These are phyloP conservation scores for Drosophila rellima DNA, from an alignment of 2,888 invertebrate species.

Conservation along the genomic window DNA sequence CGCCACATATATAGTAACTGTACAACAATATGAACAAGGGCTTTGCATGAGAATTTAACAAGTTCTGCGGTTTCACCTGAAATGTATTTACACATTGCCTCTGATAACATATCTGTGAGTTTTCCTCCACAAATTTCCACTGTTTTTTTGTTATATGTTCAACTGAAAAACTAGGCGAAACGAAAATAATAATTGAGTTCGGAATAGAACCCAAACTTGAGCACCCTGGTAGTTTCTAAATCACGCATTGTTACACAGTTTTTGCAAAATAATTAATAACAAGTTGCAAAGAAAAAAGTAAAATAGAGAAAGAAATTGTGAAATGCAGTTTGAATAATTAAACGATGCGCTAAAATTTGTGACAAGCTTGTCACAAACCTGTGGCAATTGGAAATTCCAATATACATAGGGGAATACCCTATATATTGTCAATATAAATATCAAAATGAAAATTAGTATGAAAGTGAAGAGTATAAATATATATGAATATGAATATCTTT, in stretches of 20 bases:
- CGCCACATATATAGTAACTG: not conserved
- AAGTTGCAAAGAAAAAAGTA: not conserved
- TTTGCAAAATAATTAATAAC: not conserved
- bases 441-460: not conserved
- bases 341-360: not conserved
- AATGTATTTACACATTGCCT: constrained; percentile 41
- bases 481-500: constrained; percentile 1
- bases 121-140: constrained; percentile 13
- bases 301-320: not conserved
- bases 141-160: not conserved
- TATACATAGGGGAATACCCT: not conserved
- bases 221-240: not conserved
- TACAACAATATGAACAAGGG: constrained; percentile 10
- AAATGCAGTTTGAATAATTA: constrained; percentile 9
- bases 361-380: constrained; percentile 2
- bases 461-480: not conserved
- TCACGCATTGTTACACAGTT: constrained; percentile 6
- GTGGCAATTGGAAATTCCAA: not conserved
- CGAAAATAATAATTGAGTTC: not conserved
- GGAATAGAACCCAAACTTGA: not conserved
- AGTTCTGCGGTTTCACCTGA: constrained; percentile 52
- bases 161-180: not conserved
- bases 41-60: constrained; percentile 19
- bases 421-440: not conserved
- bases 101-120: constrained; percentile 54